phyloP scores from a whole-genome alignment of 37 sponge, comb jelly and placozoan species.

The Eunapius fragilis region DNA sequence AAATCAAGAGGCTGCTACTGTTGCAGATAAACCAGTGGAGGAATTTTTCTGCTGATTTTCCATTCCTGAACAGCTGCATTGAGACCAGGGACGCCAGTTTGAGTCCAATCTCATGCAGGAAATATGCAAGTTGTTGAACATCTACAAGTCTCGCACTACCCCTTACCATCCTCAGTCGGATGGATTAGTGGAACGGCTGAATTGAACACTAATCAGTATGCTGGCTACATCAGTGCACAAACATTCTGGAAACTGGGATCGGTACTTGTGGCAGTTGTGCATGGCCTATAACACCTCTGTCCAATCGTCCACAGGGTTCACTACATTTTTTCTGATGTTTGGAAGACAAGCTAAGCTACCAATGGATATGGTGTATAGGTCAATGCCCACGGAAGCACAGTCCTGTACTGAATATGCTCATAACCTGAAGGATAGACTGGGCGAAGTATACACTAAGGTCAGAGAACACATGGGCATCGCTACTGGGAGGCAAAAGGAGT shows the following conservation, averaged over 20 bases:
- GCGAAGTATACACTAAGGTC: conserved; percentile 8
- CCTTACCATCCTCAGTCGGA: conserved; percentile 44
- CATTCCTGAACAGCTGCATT: conserved; percentile 26
- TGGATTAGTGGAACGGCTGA: conserved; percentile 24
- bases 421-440: conserved; percentile 6
- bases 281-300: conserved; percentile 34
- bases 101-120: conserved; percentile 9
- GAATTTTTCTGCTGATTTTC: conserved; percentile 21
- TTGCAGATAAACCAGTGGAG: conserved; percentile 13
- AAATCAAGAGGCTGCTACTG: conserved; percentile 23
- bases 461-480: neutral
- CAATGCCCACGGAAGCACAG: neutral
- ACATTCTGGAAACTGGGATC: conserved; percentile 3
- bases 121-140: conserved; percentile 17
- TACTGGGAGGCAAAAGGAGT: conserved; percentile 6
- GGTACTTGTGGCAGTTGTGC: conserved; percentile 6
- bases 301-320: conserved; percentile 33
- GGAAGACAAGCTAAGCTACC: conserved; percentile 42
- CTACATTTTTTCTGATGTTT: conserved; percentile 45
- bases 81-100: conserved; percentile 36
- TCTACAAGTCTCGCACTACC: conserved; percentile 24
- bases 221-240: conserved; percentile 10
- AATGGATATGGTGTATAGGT: conserved; percentile 23
- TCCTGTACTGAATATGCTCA: conserved; percentile 24
- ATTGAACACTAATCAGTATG: conserved; percentile 28